A percentile compares a stretch with the other conserved stretches of the same genome.
These are phyloP conservation scores for Caenorhabditis sinica DNA, from an alignment of 2,888 invertebrate species.

Conservation along the genomic window DNA sequence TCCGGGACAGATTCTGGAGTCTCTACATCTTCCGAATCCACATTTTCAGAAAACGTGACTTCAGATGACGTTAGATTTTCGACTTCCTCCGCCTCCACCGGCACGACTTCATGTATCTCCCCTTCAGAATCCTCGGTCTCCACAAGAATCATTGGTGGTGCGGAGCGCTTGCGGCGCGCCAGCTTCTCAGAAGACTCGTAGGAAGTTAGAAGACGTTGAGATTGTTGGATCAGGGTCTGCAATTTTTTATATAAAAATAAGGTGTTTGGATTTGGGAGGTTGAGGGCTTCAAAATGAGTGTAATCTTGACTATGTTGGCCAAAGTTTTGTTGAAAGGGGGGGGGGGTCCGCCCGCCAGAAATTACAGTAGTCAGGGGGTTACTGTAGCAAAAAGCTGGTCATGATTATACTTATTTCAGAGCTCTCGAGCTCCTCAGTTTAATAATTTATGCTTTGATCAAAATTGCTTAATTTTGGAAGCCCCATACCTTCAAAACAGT, in stretches of 20 bases:
- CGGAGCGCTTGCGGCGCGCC: constrained; percentile 23
- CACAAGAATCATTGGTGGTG: constrained; percentile 31
- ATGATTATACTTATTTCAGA: background rate
- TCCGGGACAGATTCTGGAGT: background rate
- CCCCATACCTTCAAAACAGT: background rate
- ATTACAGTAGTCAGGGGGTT: background rate
- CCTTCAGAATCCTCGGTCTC: background rate
- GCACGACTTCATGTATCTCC: background rate
- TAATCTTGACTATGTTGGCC: background rate
- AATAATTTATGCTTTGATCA: background rate
- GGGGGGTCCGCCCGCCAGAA: background rate
- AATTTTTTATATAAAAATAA: background rate
- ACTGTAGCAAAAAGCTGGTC: background rate
- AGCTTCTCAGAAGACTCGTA: constrained; percentile 4
- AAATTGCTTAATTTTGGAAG: background rate
- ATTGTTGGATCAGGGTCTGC: constrained; percentile 37
- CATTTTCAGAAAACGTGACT: too few species aligned
- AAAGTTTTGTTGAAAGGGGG: too few species aligned
- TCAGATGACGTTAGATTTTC: too few species aligned
- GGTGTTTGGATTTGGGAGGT: background rate
- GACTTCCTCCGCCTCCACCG: background rate
- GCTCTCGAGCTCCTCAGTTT: background rate
- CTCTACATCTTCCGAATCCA: background rate
- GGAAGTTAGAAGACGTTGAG: constrained; percentile 10
- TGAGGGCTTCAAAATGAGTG: constrained; percentile 1